A percentile compares a stretch with the other conserved stretches of the same genome.
phyloP scores from a whole-genome alignment of 2,113 vertebrate species.

The Sylvilagus bachmani region DNA sequence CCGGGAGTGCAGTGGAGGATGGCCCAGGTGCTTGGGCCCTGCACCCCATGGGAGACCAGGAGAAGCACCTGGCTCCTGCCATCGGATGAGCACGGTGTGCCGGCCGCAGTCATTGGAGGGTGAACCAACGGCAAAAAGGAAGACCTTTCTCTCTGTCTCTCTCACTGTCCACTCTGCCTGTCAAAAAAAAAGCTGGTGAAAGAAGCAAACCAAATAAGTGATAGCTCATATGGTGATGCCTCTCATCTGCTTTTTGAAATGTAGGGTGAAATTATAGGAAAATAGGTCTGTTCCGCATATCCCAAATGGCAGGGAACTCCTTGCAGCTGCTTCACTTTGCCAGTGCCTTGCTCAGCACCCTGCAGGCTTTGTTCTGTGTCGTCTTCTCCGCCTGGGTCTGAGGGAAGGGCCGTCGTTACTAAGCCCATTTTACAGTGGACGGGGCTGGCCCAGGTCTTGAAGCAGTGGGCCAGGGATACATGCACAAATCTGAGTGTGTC shows the following conservation, averaged over 20 bases:
- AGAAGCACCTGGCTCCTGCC: not conserved
- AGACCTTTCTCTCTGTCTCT: no score
- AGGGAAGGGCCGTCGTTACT: not conserved
- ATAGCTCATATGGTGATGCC: not conserved
- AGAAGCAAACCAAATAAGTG: not conserved
- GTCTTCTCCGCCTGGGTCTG: not conserved
- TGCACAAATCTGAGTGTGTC: not conserved
- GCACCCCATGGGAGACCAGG: no score
- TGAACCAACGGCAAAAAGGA: no score
- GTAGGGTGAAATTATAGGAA: not conserved
- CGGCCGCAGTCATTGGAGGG: no score
- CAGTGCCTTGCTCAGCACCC: not conserved
- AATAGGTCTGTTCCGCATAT: not conserved
- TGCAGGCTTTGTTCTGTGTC: not conserved
- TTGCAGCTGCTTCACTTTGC: not conserved
- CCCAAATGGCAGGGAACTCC: not conserved
- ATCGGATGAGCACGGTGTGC: no score
- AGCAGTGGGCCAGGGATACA: not conserved
- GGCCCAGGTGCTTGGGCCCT: no score
- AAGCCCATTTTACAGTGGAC: not conserved
- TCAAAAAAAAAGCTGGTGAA: not conserved
- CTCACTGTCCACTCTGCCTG: not conserved
- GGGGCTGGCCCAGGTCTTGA: not conserved
- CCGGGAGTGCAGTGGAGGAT: no score
- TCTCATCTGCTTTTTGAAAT: not conserved